phyloP scores from a whole-genome alignment of 2,113 vertebrate genomes.

The Trachemys scripta region DNA sequence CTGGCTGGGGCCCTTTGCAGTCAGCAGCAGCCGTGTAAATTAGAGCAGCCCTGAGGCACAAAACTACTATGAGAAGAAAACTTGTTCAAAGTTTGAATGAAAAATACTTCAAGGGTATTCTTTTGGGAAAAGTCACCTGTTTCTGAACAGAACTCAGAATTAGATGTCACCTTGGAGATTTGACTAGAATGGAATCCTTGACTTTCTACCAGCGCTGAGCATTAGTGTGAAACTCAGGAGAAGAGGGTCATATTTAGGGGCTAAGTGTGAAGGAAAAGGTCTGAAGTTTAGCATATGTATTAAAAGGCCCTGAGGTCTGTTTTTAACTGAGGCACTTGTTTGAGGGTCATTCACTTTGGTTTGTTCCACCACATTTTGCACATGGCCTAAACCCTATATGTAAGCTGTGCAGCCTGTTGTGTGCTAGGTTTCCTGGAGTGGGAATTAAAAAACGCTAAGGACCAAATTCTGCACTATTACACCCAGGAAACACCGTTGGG shows the following conservation, averaged over 20 bases:
- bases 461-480: not conserved
- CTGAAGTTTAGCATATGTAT: not conserved
- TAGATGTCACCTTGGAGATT: accelerated
- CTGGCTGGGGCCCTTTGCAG: not conserved
- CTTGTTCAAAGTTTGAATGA: not conserved
- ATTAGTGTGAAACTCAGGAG: not conserved
- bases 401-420: not conserved
- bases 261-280: not conserved
- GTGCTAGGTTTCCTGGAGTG: not conserved
- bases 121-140: not conserved
- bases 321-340: not conserved
- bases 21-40: not conserved
- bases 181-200: not conserved
- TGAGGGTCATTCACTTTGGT: not conserved
- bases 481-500: not conserved
- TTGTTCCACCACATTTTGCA: not conserved
- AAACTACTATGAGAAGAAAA: not conserved
- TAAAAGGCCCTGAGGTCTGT: not conserved
- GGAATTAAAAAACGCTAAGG: not conserved
- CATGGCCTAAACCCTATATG: not conserved
- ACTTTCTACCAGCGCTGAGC: not conserved
- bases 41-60: not conserved
- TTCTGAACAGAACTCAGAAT: not conserved
- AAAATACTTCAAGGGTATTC: not conserved
- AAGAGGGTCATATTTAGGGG: not conserved